Conservation (phyloP, 2,888 invertebrate species). For the Eupithecia tripunctaria region DNA sequence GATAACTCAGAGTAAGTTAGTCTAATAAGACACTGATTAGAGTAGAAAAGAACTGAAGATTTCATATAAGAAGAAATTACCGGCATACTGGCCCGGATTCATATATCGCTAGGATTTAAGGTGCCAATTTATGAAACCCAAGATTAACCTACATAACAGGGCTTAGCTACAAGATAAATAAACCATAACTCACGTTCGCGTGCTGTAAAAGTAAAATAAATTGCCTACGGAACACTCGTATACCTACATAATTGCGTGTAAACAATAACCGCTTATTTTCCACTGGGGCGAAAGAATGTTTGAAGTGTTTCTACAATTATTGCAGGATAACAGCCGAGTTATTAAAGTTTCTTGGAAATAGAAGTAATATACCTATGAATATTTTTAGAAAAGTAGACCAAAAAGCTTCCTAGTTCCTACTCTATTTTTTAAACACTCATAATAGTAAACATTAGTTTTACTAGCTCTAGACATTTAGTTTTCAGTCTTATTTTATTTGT, state of each 20-base stretch:
- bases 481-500: no score
- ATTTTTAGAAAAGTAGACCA: background rate
- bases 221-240: constrained; percentile 25
- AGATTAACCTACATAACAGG: constrained; percentile 37
- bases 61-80: background rate
- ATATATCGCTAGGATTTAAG: background rate
- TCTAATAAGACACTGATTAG: no score
- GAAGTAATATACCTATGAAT: no score
- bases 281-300: constrained; percentile 16
- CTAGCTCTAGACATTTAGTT: background rate
- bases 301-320: constrained; percentile 19
- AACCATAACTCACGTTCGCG: constrained; percentile 32
- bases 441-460: background rate
- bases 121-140: constrained; percentile 23
- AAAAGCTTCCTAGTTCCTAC: background rate
- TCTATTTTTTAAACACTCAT: no score
- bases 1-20: no score
- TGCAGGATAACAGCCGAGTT: background rate
- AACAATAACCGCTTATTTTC: constrained; percentile 25
- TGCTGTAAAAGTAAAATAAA: constrained; percentile 39
- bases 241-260: constrained; percentile 32
- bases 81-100: background rate
- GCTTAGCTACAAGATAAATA: constrained; percentile 35
- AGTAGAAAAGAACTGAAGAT: background rate
- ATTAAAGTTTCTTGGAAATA: constrained; percentile 6